Evolutionary conservation across 2,888 invertebrate species (phyloP), one percentile per base, ranked within the genome.

Genomic region (Eledona agricola): DNA sequence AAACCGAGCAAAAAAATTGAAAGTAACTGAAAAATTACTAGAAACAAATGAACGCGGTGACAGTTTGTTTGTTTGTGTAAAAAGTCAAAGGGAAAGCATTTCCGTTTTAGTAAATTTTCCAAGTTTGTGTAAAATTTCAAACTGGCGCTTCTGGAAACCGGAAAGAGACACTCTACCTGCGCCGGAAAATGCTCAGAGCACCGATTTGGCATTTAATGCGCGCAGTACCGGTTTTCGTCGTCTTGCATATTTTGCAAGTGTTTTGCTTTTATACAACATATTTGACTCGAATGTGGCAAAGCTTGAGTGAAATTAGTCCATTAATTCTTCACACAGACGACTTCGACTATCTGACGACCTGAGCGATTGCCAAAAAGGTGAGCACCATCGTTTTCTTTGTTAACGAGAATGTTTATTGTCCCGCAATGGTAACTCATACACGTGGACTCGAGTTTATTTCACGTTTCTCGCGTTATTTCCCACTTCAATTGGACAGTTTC

Each of bases 241-340:
- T 61, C 59, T 52, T 56, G 40, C 59, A 54, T 17, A 43, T 43
- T 62, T 64, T 60, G 42, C 54, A 52, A 57, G 59, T 68, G 64
- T 67, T 65, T 66, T 60, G 49, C 57, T 25, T 58, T 59, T 55
- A 62, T 52, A 53, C 37, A 63, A 58, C 58, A 62, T 62, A 66
- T 64, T 67, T 63, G 60, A 68, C 64, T 69, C 71, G 71, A 71
- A 71, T 71, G 71, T 70, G 69, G 69, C 67, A 66, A 59, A 66
- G 64, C 63, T 65, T 56, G 38, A 56, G 59, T 59, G 62, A 51
- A 56, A 60, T 52, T 52, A 51, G 53, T 40, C 53, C 31, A 55
- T 57, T 57, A 52, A 60, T 59, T 54, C 50, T 51, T 51, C 55
- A 58, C 42, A 62, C 46, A 53, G 59, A 53, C 58, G 58, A 62